Evolutionary conservation across 1,140 invertebrate genomes (phyloP).

Genomic region (Spodoptera litura): DNA sequence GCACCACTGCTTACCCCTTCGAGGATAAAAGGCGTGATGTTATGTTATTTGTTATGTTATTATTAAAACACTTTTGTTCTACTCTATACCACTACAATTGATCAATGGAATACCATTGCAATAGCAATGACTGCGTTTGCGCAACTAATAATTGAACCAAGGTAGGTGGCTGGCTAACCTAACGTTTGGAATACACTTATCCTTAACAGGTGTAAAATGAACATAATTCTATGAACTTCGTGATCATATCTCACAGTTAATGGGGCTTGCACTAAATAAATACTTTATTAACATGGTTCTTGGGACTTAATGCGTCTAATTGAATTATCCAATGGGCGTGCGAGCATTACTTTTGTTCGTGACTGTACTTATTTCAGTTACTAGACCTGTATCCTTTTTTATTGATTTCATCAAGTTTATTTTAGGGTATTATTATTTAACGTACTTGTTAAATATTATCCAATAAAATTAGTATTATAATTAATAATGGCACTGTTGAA

Average conservation of each 20-base stretch:
- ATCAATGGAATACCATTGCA: slow-evolving; percentile 43
- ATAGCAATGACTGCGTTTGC: slow-evolving; percentile 30
- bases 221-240: slow-evolving; percentile 3
- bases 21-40: too few species aligned
- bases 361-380: neutral
- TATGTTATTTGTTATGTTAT: too few species aligned
- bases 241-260: slow-evolving; percentile 20
- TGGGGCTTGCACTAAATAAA: slow-evolving; percentile 10
- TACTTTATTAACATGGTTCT: neutral
- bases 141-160: slow-evolving; percentile 17
- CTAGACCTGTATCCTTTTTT: neutral
- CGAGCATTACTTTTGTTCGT: slow-evolving; percentile 14
- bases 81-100: slow-evolving; percentile 34
- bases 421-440: too few species aligned
- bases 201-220: slow-evolving; percentile 21
- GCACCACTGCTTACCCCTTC: too few species aligned
- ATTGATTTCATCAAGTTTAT: neutral
- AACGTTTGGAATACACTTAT: slow-evolving; percentile 22
- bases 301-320: slow-evolving; percentile 26
- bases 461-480: too few species aligned
- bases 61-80: neutral
- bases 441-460: too few species aligned
- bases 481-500: too few species aligned
- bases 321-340: slow-evolving; percentile 35
- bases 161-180: neutral